phyloP scores from a whole-genome alignment of 2,113 vertebrate species.

The Rattus rattus region DNA sequence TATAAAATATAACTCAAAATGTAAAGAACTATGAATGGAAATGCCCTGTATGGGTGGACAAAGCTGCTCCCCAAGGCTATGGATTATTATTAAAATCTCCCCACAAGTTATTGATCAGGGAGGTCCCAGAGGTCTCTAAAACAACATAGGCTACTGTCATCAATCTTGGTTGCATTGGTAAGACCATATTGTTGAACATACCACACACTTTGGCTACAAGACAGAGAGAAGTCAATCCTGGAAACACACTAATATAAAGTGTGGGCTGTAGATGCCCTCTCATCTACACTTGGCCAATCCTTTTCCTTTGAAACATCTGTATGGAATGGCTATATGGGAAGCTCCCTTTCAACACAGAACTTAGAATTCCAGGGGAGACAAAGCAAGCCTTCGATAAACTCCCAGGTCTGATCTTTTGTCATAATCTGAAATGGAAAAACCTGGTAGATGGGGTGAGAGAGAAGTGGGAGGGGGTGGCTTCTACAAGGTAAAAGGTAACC shows the following conservation, averaged over 20 bases:
- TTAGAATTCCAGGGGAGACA: neutral
- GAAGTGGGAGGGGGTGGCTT: accelerated
- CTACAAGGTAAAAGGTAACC: neutral
- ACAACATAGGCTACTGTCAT: neutral
- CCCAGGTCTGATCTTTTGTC: neutral
- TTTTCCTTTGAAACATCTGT: neutral
- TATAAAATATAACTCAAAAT: neutral
- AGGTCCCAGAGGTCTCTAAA: neutral
- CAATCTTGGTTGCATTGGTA: neutral
- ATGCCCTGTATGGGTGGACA: neutral
- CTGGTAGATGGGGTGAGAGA: neutral
- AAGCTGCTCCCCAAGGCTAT: too few relatives aligned
- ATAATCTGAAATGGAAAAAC: neutral
- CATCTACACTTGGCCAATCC: accelerated
- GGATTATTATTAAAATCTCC: neutral
- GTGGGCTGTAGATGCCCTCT: neutral
- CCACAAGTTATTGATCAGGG: neutral
- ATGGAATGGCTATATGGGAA: neutral
- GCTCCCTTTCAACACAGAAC: neutral
- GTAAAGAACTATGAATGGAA: neutral
- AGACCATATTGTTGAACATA: neutral
- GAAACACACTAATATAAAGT: constrained; percentile 7
- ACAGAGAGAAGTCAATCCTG: neutral
- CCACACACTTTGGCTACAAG: neutral
- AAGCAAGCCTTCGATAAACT: neutral